Conservation (phyloP, 35 echinoderm and acorn worm genomes). For the Holothuria glaberrima region DNA sequence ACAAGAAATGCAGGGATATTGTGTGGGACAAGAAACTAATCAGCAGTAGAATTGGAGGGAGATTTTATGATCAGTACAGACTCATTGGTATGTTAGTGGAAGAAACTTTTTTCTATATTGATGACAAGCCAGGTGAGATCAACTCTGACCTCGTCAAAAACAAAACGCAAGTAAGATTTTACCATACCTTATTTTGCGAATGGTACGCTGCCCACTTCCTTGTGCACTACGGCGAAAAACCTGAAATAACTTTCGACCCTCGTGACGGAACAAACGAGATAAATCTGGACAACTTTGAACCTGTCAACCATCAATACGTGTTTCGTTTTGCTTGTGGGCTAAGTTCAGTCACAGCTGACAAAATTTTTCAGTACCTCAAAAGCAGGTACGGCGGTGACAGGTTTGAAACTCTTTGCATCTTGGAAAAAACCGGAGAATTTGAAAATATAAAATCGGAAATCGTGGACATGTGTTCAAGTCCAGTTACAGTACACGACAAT, state of each 20-base stretch:
- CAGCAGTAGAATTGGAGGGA: background rate
- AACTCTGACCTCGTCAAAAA: background rate
- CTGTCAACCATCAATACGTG: background rate
- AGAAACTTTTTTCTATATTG: background rate
- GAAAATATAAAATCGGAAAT: background rate
- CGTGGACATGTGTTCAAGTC: too few species aligned
- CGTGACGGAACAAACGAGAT: background rate
- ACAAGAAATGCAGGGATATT: background rate
- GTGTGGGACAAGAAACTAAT: background rate
- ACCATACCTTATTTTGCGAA: slow-evolving; percentile 12
- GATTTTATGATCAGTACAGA: background rate
- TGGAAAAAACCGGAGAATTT: background rate
- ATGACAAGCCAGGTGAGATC: background rate
- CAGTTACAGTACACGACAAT: too few species aligned
- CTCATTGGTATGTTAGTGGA: background rate
- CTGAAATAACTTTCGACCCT: too few species aligned
- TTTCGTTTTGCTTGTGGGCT: slow-evolving; percentile 12
- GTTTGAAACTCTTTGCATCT: background rate
- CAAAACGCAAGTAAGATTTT: slow-evolving; percentile 14
- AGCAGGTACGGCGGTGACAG: background rate
- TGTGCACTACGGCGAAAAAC: too few species aligned
- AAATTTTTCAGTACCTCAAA: slow-evolving; percentile 4
- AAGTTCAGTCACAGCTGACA: background rate
- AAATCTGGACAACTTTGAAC: background rate
- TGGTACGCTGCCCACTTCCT: slow-evolving; percentile 12